Evolutionary conservation across 2,113 vertebrate species (phyloP).

Genomic region (Myotis brandtii): DNA sequence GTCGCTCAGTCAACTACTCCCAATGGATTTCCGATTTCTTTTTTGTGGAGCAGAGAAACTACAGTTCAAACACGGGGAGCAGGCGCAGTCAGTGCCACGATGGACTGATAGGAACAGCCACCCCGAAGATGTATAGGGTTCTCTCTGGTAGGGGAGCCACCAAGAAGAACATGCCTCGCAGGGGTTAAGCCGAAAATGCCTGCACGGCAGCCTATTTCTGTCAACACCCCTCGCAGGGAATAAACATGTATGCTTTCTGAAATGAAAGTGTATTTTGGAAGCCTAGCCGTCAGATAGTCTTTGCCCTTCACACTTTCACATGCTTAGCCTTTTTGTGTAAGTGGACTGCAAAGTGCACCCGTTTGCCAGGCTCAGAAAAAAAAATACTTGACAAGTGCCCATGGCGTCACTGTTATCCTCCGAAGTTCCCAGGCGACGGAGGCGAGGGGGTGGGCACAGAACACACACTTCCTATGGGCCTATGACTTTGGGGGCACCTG

Average conservation of each 20-base stretch:
- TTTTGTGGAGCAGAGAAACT: conserved; percentile 64
- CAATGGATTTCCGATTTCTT: no score
- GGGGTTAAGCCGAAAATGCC: conserved; percentile 91
- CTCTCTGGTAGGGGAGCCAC: conserved; percentile 69
- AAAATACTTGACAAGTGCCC: conserved; percentile 84
- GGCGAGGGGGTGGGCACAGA: conserved; percentile 83
- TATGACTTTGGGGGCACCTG: conserved; percentile 85
- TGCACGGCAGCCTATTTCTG: conserved; percentile 91
- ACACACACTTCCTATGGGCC: conserved; percentile 85
- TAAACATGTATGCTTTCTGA: conserved; percentile 91
- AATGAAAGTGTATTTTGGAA: conserved; percentile 91
- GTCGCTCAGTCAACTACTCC: conserved; percentile 65
- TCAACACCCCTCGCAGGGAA: conserved; percentile 87
- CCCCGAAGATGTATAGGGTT: conserved; percentile 74
- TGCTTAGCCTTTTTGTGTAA: conserved; percentile 89
- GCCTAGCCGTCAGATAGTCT: conserved; percentile 91
- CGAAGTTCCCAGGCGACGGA: conserved; percentile 78
- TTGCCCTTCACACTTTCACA: conserved; percentile 92
- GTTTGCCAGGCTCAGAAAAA: conserved; percentile 81
- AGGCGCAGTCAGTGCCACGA: conserved; percentile 80
- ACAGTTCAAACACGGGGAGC: conserved; percentile 64
- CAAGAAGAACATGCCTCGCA: conserved; percentile 84
- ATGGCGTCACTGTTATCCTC: conserved; percentile 83
- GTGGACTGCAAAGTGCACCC: conserved; percentile 89
- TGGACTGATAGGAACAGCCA: conserved; percentile 80